Base-by-base conservation (phyloP, 1,140 invertebrate genomes). In the Arctopsyche grandis region DNA sequence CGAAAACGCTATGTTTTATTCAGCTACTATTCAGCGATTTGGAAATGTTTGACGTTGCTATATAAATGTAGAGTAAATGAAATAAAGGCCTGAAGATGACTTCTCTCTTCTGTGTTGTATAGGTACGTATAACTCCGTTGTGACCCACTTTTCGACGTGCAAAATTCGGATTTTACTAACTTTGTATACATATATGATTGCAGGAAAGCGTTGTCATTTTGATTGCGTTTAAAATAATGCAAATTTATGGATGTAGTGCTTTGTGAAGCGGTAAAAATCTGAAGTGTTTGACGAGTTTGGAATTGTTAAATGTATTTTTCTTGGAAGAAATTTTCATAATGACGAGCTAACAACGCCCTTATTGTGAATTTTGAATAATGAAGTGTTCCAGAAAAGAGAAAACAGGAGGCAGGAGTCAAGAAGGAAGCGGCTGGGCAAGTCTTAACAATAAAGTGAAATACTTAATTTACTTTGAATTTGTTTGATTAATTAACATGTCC, bases 361-460 rank as follows among this genome's bases (percentile, higher is more conserved):
- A 66, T 66, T 66, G 22, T 66, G 24, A 66, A 66, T 66, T 66
- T 66, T 66, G 63, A 66, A 66, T 66, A 66, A 66, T 66, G 63
- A 66, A 66, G 63, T 29, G 12, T n/a, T 9, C 56, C 29, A 38
- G 29, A 38, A 7, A 7, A 38, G 7, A n/a, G 16, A 16, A 60
- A 60, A 26, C 10, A 9, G 63, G 3, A 26, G 10, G 10, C n/a
- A n/a, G 16, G 5, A 60, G 19, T 14, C 10, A 9, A 22, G 3
- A 26, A 4, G 10, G 14, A 66, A 26, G 22, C 5, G 19, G 21
- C 9, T 19, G 16, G 19, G 19, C 9, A 9, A 60, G 56, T 16
- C 9, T 9, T 29, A 66, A 66, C 63, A 66, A 66, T 66, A 66
- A 66, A 26, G 22, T 3, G 3, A 66, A 66, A 66, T 66, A 66